Evolutionary conservation across 2,113 vertebrate genomes (phyloP).

Genomic region (Xiphorhynchus elegans): DNA sequence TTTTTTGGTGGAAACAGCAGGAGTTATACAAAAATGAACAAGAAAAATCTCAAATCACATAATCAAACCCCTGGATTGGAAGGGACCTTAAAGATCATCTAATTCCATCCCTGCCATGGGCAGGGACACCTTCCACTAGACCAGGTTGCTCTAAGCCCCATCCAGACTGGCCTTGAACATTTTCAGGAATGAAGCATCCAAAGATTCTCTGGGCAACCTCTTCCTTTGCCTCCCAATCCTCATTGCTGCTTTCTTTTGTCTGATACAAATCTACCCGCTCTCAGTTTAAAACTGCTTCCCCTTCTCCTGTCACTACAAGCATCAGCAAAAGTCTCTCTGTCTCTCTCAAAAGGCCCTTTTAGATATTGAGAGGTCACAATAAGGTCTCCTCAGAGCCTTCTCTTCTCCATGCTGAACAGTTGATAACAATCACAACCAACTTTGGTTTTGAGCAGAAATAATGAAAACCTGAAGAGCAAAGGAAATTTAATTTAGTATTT

Average conservation of each 20-base stretch:
- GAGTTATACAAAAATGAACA: neutral
- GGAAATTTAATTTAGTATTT: neutral
- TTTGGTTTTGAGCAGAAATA: neutral
- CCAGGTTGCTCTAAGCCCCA: fast-evolving
- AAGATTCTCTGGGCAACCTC: neutral
- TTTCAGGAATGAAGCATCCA: fast-evolving
- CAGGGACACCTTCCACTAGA: fast-evolving
- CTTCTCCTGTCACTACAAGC: neutral
- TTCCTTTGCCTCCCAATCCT: neutral
- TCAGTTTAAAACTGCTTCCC: fast-evolving
- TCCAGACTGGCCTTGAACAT: neutral
- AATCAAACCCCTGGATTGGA: neutral
- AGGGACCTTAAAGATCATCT: neutral
- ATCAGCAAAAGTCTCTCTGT: neutral
- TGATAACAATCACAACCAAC: neutral
- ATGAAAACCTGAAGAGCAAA: neutral
- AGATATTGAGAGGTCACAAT: neutral
- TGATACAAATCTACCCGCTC: neutral
- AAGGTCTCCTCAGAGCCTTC: neutral
- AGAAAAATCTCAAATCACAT: neutral
- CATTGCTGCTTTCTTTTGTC: fast-evolving
- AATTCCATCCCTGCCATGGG: fast-evolving
- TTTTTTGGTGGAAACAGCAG: neutral
- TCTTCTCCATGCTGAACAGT: neutral
- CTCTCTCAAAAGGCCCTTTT: neutral